phyloP scores from a whole-genome alignment of 1,140 invertebrate genomes.

The Dreissena rostriformis region DNA sequence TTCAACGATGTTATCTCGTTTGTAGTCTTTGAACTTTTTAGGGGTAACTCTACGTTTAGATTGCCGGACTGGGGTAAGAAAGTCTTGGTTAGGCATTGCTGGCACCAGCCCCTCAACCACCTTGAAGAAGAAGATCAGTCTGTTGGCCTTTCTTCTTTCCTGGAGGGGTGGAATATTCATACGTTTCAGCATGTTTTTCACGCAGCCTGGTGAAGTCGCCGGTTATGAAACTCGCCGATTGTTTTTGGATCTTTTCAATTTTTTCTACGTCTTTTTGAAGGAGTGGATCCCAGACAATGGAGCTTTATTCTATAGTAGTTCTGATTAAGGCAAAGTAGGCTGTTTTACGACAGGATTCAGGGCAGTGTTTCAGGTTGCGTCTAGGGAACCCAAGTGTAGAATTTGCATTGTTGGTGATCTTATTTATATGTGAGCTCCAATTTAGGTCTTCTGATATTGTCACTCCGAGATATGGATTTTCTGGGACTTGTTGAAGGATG shows the following conservation, averaged over 20 bases:
- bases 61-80: conserved; percentile 12
- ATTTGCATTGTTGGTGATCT: conserved; percentile 19
- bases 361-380: conserved; percentile 24
- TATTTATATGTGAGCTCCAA: conserved; percentile 18
- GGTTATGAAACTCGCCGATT: conserved; percentile 15
- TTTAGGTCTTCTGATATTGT: conserved; percentile 27
- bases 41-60: conserved; percentile 9
- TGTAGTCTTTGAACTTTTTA: not conserved
- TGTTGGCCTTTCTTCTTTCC: conserved; percentile 20
- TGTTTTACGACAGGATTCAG: conserved; percentile 11
- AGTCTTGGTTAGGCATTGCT: conserved; percentile 30
- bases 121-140: conserved; percentile 29
- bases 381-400: conserved; percentile 17
- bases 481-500: conserved; percentile 51
- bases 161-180: not conserved
- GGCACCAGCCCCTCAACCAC: conserved; percentile 30
- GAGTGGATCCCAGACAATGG: conserved; percentile 8
- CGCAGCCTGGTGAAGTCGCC: conserved; percentile 11
- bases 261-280: conserved; percentile 17
- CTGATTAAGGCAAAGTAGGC: conserved; percentile 19
- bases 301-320: not conserved
- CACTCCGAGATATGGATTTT: conserved; percentile 41
- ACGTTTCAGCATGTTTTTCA: not conserved
- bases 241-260: conserved; percentile 11
- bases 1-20: not conserved